A percentile compares a stretch with the other conserved stretches of the same genome.
These are phyloP conservation scores for Furnarius figulus DNA, from an alignment of 2,113 vertebrate genomes.

Conservation along the genomic window DNA sequence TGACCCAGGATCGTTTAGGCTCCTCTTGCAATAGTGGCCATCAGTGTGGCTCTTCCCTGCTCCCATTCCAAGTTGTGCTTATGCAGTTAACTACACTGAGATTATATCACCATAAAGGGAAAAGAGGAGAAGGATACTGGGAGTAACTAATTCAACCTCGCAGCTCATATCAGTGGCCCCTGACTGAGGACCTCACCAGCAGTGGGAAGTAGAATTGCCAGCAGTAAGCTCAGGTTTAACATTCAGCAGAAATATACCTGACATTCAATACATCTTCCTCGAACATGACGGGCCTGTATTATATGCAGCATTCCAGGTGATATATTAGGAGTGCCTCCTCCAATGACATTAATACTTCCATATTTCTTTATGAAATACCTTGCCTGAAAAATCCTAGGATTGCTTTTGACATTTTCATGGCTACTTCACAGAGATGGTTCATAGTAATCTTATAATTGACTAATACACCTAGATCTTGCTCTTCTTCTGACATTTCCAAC, in stretches of 20 bases:
- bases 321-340: constrained; percentile 55
- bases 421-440: constrained; percentile 48
- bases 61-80: not conserved
- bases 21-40: not conserved
- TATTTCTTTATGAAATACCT: constrained; percentile 65
- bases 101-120: not conserved
- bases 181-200: not conserved
- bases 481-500: constrained; percentile 62
- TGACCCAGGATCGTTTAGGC: not conserved
- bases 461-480: constrained; percentile 53
- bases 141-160: not conserved
- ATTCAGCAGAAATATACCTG: constrained; percentile 21
- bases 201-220: not conserved
- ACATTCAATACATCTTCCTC: constrained; percentile 51
- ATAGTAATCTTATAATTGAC: constrained; percentile 63
- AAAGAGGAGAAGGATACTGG: not conserved
- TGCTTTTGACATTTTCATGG: constrained; percentile 71
- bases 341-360: constrained; percentile 65
- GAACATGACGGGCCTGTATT: constrained; percentile 41
- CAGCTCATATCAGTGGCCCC: not conserved
- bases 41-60: not conserved
- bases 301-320: constrained; percentile 47
- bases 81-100: not conserved
- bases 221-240: not conserved
- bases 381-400: constrained; percentile 55